Conservation (phyloP, 2,888 invertebrate species). For the Epirrhoe tristata region DNA sequence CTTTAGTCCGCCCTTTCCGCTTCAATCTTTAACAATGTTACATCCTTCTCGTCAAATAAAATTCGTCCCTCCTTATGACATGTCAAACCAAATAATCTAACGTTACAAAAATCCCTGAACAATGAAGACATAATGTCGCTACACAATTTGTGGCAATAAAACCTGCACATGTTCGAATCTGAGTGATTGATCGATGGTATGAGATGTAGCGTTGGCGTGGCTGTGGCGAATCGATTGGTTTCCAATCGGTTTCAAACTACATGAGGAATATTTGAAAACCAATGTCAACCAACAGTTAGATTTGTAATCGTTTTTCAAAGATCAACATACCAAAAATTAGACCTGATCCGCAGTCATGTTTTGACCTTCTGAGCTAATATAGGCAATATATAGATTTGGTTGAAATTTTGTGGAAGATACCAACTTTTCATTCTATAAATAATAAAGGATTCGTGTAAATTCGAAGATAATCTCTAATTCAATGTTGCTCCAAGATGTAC, state of each 20-base stretch:
- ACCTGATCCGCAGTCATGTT: no score
- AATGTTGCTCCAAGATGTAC: neutral
- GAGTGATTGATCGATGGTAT: conserved; percentile 14
- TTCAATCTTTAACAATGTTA: no score
- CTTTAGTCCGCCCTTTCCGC: no score
- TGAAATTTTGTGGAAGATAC: no score
- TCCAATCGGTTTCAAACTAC: neutral
- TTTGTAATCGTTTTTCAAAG: no score
- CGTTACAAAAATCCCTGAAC: conserved; percentile 15
- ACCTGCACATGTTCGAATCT: conserved; percentile 13
- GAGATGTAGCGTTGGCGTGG: neutral
- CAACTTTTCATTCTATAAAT: no score
- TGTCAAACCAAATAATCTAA: neutral
- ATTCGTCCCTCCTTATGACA: neutral
- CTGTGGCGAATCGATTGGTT: conserved; percentile 8
- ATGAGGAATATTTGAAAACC: no score
- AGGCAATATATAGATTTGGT: no score
- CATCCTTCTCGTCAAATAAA: no score
- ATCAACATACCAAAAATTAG: no score
- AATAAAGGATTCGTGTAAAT: neutral
- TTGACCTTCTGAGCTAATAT: no score
- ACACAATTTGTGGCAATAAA: conserved; percentile 20
- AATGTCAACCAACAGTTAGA: no score
- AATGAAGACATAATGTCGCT: conserved; percentile 16
- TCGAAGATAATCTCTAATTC: neutral